Evolutionary conservation across 2,888 invertebrate genomes (phyloP).

Genomic region (Catocala nupta): DNA sequence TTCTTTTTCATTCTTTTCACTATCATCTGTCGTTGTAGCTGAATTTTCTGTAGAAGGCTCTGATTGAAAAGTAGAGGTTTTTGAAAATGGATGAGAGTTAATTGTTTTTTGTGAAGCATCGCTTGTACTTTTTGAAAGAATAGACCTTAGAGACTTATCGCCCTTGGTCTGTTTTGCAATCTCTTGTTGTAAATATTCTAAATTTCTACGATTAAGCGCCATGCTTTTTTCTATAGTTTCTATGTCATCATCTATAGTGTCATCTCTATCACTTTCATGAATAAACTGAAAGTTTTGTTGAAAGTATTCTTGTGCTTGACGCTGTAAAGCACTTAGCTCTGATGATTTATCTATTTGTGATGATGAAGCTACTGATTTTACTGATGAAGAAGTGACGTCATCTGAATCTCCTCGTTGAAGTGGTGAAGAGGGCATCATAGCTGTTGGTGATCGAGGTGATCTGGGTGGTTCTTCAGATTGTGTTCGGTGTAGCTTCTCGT

Average conservation of each 20-base stretch:
- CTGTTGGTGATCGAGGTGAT: constrained; percentile 89
- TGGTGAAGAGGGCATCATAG: constrained; percentile 81
- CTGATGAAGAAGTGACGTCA: constrained; percentile 78
- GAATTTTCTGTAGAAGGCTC: constrained; percentile 85
- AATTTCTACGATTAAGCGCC: constrained; percentile 82
- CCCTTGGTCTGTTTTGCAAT: constrained; percentile 82
- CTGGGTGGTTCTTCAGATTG: constrained; percentile 95
- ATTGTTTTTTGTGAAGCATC: constrained; percentile 80
- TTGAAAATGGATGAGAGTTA: constrained; percentile 79
- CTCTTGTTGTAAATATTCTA: constrained; percentile 85
- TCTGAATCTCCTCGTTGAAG: constrained; percentile 79
- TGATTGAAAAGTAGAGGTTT: constrained; percentile 85
- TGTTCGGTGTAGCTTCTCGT: constrained; percentile 93
- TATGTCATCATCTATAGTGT: constrained; percentile 84
- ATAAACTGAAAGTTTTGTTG: constrained; percentile 86
- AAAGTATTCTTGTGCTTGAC: constrained; percentile 83
- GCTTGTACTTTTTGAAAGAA: constrained; percentile 80
- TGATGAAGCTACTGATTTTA: constrained; percentile 78
- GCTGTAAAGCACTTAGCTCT: constrained; percentile 76
- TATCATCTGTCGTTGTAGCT: constrained; percentile 83
- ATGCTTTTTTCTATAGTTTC: constrained; percentile 85
- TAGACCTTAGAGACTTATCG: constrained; percentile 76
- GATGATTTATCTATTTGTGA: constrained; percentile 81
- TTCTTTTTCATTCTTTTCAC: constrained; percentile 91
- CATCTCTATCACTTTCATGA: constrained; percentile 84